Evolutionary conservation across 2,888 invertebrate species (phyloP), one percentile per base, ranked within the genome.

Genomic region (Noctua comes): DNA sequence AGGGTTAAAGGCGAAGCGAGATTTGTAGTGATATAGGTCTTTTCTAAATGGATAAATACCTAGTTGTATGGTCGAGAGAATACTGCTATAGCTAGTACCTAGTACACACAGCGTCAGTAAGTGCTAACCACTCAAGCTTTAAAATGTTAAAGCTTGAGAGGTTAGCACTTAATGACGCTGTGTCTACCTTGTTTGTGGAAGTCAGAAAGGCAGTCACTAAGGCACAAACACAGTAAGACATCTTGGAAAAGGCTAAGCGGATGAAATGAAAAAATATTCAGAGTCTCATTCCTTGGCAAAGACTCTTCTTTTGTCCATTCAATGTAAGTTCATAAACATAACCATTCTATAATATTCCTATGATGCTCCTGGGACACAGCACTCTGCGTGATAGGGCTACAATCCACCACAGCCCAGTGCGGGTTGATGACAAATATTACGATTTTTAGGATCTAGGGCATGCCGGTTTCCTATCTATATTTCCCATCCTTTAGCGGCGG

Each of bases 21-120:
- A 86, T 84, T 86, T 78, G 86, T 85, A 54, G 73, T 72, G 73
- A 66, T 59, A 31, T 73, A 68, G 59, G 51, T 66, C 11, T 62
- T 69, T 66, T 66, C 13, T 27, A 24, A 65, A 62, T 57, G 16
- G 64, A 62, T 78, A 64, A 54, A 64, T 78, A 43, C 16, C n/a
- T 48, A 40, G 1, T 36, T 24, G 5, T 36, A n/a, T 59, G 43
- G 43, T 31, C 21, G 16, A 66, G n/a, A 66, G 16, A 36, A 62
- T 31, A 31, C 27, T 62, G 8, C 62, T 21, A 10, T 8, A 62
- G 31, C 31, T 31, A 4, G 31, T 31, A 18, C 2, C 31, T 36
- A 36, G 40, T 40, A 40, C 40, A 40, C 8, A 40, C 40, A 40
- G 7, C 40, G 40, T 40, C 40, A 40, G 40, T 40, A 40, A 40